Evolutionary conservation across 2,797 vertebrate genomes (phyloP).

Genomic region (Melanotaenia maccullochi): DNA sequence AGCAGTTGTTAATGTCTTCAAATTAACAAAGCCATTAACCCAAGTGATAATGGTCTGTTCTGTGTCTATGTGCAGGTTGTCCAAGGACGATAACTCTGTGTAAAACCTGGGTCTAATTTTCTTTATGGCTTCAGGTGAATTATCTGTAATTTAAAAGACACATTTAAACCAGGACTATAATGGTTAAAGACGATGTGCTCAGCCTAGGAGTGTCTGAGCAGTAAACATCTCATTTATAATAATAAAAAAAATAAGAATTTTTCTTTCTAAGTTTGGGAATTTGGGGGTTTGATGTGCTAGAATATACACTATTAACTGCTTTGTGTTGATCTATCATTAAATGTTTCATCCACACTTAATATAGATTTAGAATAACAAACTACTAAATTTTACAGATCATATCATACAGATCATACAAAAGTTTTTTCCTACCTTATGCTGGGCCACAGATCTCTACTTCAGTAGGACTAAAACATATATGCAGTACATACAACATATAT

Average conservation of each 20-base stretch:
- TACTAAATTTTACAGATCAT: neutral
- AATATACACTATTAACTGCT: neutral
- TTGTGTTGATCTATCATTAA: neutral
- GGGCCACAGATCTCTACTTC: neutral
- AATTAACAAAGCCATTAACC: constrained; percentile 86
- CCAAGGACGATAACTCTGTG: constrained; percentile 71
- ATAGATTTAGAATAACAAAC: neutral
- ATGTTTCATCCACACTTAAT: neutral
- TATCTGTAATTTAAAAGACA: constrained; percentile 60
- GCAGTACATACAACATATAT: neutral
- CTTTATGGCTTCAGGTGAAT: constrained; percentile 70
- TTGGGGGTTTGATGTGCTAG: neutral
- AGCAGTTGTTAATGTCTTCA: constrained; percentile 82
- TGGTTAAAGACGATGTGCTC: constrained; percentile 39
- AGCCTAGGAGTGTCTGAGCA: constrained; percentile 36
- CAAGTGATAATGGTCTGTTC: constrained; percentile 74
- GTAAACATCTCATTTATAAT: constrained; percentile 31
- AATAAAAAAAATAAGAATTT: neutral
- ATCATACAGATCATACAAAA: neutral
- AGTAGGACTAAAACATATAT: neutral
- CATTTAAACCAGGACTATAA: constrained; percentile 56
- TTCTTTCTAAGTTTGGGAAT: neutral
- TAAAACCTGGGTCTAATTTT: constrained; percentile 73
- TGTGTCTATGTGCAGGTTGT: constrained; percentile 71
- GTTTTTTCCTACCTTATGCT: neutral